Base-by-base conservation (phyloP, 2,113 vertebrate genomes). In the Turnix velox region DNA sequence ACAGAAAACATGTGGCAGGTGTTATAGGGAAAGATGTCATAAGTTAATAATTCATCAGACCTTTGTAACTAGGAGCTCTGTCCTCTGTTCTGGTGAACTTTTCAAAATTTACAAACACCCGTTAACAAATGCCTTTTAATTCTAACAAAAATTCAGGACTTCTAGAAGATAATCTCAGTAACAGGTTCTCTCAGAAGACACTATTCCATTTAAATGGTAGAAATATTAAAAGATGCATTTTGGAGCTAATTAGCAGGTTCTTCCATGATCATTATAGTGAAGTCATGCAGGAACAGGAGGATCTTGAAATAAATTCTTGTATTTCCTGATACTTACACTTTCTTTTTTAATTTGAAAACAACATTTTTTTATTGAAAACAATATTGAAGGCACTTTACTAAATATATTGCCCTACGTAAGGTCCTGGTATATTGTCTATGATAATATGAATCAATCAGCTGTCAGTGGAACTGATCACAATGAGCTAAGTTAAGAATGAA, bases 401-500 rank as follows among this genome's bases (percentile, higher is more conserved):
- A 71, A 87, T 62, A 74, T 14, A 24, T 40, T 67, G 31, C 43
- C 24, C n/a, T 74, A 74, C 79, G 86, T n/a, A 77, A 72, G 6
- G 2, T 12, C 68, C 40, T 48, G 18, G 10, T 72, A 19, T 68
- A 73, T 75, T 10, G 31, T 78, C 48, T 51, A 9, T 45, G 49
- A 65, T 68, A 75, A 63, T 65, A 88, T 52, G 66, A 86, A 88
- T 93, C 61, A 81, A 52, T 84, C 73, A 45, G n/a, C 52, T 82
- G 37, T 57, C 35, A 63, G 40, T 45, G 37, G 84, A 77, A 83
- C 61, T 68, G 77, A 75, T 90, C 45, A 39, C 30, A 69, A 81
- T 78, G 84, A 93, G 66, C 61, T 92, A 84, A 88, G 59, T 87
- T 61, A 81, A 90, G 87, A 90, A 93, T 48, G 23, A 78, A 43